A percentile compares a stretch with the other conserved stretches of the same genome.
Conservation (phyloP, 2,888 invertebrate genomes). For the Perizoma affinitatum region DNA sequence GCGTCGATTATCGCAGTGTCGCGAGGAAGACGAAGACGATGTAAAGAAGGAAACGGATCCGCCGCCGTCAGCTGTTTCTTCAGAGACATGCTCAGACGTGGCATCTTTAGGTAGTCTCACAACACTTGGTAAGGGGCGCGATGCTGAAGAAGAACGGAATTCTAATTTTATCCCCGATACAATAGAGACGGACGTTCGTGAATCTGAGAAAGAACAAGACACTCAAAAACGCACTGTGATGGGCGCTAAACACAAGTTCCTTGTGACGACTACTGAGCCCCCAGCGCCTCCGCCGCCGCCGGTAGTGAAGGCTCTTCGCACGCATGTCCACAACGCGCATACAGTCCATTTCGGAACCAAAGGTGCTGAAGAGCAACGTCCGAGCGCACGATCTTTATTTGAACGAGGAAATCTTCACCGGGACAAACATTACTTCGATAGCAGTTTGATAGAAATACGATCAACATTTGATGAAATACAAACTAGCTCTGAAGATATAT, state of each 20-base stretch:
- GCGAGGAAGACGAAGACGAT: slow-evolving; percentile 93
- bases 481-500: slow-evolving; percentile 87
- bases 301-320: slow-evolving; percentile 75
- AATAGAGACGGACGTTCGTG: slow-evolving; percentile 22
- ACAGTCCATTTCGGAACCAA: slow-evolving; percentile 88
- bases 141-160: slow-evolving; percentile 43
- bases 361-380: slow-evolving; percentile 82
- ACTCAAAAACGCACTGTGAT: slow-evolving; percentile 63
- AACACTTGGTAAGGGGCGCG: slow-evolving; percentile 40
- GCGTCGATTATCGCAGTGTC: slow-evolving; percentile 90
- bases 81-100: slow-evolving; percentile 43
- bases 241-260: slow-evolving; percentile 74
- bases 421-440: slow-evolving; percentile 92
- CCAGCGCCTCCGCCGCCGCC: slow-evolving; percentile 61
- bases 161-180: slow-evolving; percentile 36
- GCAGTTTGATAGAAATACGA: slow-evolving; percentile 91
- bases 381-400: slow-evolving; percentile 86
- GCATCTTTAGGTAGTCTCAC: slow-evolving; percentile 43
- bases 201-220: slow-evolving; percentile 23
- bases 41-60: slow-evolving; percentile 66
- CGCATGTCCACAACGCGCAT: slow-evolving; percentile 83
- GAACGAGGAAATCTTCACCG: slow-evolving; percentile 85
- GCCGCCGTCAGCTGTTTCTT: slow-evolving; percentile 44
- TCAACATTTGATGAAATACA: slow-evolving; percentile 87
- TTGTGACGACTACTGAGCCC: slow-evolving; percentile 68